These are phyloP conservation scores for Bradynema listronoti DNA, from an alignment of 1,140 invertebrate species.

Conservation along the genomic window DNA sequence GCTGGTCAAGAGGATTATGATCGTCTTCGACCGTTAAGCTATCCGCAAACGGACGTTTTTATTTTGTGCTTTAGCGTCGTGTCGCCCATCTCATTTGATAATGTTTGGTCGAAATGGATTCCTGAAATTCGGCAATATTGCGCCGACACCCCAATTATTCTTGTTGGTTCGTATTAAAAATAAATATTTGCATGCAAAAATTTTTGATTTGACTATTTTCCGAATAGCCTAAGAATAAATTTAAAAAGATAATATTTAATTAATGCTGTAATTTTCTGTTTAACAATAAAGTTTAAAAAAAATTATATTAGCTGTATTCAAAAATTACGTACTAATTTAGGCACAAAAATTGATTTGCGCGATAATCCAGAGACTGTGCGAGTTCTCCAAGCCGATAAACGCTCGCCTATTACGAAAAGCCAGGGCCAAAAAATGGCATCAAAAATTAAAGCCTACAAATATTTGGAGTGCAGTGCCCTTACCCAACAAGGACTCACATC, in stretches of 20 bases:
- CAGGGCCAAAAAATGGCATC: constrained; percentile 72
- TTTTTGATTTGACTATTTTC: neutral
- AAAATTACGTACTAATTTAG: constrained; percentile 41
- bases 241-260: neutral
- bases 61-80: constrained; percentile 86
- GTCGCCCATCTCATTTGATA: constrained; percentile 77
- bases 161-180: constrained; percentile 69
- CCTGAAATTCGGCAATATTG: constrained; percentile 83
- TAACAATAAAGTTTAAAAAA: neutral
- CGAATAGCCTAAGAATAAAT: neutral
- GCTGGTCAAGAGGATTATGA: constrained; percentile 92
- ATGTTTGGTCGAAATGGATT: constrained; percentile 75
- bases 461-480: constrained; percentile 70
- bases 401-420: constrained; percentile 70
- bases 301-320: no score
- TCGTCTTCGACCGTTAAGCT: constrained; percentile 77
- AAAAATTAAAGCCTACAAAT: constrained; percentile 78
- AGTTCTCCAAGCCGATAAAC: constrained; percentile 78
- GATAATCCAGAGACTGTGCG: constrained; percentile 87
- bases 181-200: neutral
- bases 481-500: constrained; percentile 34
- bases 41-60: constrained; percentile 83
- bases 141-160: constrained; percentile 79
- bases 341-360: constrained; percentile 68
- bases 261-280: neutral